A percentile compares a stretch with the other conserved stretches of the same genome.
Evolutionary conservation across 2,888 invertebrate species (phyloP).

Genomic region (Apocheima hispidaria): DNA sequence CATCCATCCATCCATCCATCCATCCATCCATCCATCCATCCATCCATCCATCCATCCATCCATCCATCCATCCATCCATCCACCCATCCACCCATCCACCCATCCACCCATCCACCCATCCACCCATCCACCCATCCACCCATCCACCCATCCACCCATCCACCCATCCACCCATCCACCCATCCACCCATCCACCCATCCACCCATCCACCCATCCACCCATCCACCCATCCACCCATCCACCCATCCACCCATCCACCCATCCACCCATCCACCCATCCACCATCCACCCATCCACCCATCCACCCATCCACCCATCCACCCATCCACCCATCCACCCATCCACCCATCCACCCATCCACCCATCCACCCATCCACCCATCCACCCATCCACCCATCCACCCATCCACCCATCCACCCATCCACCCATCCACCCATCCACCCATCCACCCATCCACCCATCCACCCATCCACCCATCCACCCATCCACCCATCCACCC

Average conservation of each 20-base stretch:
- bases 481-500: no score
- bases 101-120: background rate
- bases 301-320: no score
- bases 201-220: background rate
- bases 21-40: background rate
- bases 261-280: background rate
- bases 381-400: no score
- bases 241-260: background rate
- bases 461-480: no score
- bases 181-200: background rate
- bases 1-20: background rate
- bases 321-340: no score
- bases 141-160: background rate
- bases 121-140: background rate
- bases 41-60: background rate
- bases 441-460: no score
- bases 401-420: no score
- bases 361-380: no score
- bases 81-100: background rate
- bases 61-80: background rate
- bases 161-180: background rate
- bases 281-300: background rate
- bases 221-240: background rate
- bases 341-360: no score
- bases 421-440: no score